Conservation (phyloP, 2,888 invertebrate species). For the Choristoneura rosaceana region DNA sequence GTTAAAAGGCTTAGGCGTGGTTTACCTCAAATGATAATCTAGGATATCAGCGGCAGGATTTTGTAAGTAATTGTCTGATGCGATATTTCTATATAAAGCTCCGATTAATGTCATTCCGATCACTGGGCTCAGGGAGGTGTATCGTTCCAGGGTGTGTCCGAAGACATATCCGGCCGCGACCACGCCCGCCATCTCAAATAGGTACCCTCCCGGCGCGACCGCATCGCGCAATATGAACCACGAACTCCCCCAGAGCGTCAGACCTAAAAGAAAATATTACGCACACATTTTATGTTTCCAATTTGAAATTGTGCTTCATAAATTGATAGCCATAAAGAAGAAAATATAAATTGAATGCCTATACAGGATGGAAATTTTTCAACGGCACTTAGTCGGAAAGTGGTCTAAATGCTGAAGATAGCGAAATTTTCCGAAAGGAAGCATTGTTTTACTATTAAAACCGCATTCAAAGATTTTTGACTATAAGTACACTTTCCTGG, state of each 20-base stretch:
- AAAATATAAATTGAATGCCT: constrained; percentile 1
- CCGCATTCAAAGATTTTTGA: no score
- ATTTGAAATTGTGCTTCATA: constrained; percentile 12
- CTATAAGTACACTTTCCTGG: no score
- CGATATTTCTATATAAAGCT: constrained; percentile 70
- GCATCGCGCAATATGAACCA: constrained; percentile 71
- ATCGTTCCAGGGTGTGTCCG: constrained; percentile 75
- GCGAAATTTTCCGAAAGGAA: no score
- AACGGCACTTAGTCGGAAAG: no score
- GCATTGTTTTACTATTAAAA: no score
- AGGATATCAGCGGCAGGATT: constrained; percentile 66
- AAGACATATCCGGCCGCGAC: constrained; percentile 69
- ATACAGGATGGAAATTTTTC: not conserved
- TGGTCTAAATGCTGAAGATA: no score
- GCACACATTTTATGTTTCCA: constrained; percentile 12
- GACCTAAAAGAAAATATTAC: constrained; percentile 59
- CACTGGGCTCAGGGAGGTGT: constrained; percentile 71
- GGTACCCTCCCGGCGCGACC: constrained; percentile 65
- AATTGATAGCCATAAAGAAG: constrained; percentile 12
- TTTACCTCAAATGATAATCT: constrained; percentile 78
- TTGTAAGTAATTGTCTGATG: constrained; percentile 66
- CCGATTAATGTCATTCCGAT: constrained; percentile 79
- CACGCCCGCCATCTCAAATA: constrained; percentile 71
- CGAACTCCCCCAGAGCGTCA: constrained; percentile 70
- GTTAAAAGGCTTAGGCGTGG: not conserved